Evolutionary conservation across 2,113 vertebrate species (phyloP).

Genomic region (Lamprologus sp.): DNA sequence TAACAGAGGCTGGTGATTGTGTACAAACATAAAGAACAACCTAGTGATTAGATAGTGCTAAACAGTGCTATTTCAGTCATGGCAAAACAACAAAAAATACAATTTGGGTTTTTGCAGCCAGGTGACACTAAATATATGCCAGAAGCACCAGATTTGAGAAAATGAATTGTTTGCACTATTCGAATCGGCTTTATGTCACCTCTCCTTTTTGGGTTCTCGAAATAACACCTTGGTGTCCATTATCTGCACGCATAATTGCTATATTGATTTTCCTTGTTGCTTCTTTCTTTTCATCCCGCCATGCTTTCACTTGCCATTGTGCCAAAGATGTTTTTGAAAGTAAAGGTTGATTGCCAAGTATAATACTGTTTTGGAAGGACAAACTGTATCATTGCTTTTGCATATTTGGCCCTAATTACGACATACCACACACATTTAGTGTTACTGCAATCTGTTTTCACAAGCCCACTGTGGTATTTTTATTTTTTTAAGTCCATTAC

Average conservation of each 20-base stretch:
- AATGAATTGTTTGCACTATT: constrained; percentile 60
- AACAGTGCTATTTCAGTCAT: constrained; percentile 28
- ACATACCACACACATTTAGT: not conserved
- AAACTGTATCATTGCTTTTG: not conserved
- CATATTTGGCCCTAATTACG: not conserved
- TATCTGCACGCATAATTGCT: constrained; percentile 72
- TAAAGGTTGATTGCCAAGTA: constrained; percentile 47
- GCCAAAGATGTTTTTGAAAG: constrained; percentile 46
- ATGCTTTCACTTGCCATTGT: constrained; percentile 45
- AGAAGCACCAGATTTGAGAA: constrained; percentile 38
- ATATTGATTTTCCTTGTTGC: constrained; percentile 67
- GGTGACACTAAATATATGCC: constrained; percentile 59
- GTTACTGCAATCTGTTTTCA: not conserved
- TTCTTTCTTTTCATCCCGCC: constrained; percentile 49
- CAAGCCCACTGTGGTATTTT: not conserved
- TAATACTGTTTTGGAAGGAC: constrained; percentile 12
- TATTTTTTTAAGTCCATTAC: not conserved
- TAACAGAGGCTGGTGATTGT: constrained; percentile 1
- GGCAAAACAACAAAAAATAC: not conserved
- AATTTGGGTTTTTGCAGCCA: constrained; percentile 20
- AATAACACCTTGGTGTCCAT: constrained; percentile 69
- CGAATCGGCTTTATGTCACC: constrained; percentile 66
- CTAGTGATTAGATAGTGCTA: constrained; percentile 19
- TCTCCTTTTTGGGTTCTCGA: constrained; percentile 54
- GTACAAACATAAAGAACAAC: constrained; percentile 22